Percentiles rank a stretch among this genome's conserved stretches.
Conservation (phyloP, 2,113 vertebrate genomes). For the Tychaedon coryphoeus region DNA sequence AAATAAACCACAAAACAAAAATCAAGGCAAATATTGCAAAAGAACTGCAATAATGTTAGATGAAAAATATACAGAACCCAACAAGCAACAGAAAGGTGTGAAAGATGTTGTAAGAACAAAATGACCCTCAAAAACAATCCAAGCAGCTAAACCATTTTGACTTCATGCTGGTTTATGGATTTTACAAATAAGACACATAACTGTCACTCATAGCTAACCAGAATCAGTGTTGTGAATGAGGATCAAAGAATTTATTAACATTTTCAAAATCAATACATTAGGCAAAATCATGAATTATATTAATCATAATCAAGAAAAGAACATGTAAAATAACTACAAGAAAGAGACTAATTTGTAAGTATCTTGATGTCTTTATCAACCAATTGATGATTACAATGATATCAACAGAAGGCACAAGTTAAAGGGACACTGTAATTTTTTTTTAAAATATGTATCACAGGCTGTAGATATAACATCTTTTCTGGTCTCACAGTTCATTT, state of each 20-base stretch:
- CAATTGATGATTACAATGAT: neutral
- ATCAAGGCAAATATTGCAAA: constrained; percentile 57
- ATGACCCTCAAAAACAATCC: constrained; percentile 36
- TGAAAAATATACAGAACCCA: constrained; percentile 66
- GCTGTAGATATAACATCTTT: neutral
- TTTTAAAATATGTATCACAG: neutral
- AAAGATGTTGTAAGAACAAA: constrained; percentile 59
- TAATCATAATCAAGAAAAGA: constrained; percentile 32
- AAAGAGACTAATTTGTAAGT: neutral
- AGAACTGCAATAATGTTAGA: constrained; percentile 72
- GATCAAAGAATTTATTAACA: constrained; percentile 16
- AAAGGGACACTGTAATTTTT: constrained; percentile 45
- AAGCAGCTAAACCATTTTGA: constrained; percentile 33
- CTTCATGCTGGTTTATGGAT: neutral
- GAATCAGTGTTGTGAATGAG: neutral
- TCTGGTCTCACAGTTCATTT: neutral
- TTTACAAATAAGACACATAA: neutral
- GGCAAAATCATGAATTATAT: neutral
- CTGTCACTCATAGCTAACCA: neutral
- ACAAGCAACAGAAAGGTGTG: constrained; percentile 72
- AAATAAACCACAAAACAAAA: constrained; percentile 52
- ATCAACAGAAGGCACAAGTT: neutral
- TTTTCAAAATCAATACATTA: constrained; percentile 5
- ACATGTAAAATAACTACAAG: neutral
- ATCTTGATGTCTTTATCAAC: neutral